Conservation (phyloP, 2,797 vertebrate genomes). For the Dromococcyx pavoninus region DNA sequence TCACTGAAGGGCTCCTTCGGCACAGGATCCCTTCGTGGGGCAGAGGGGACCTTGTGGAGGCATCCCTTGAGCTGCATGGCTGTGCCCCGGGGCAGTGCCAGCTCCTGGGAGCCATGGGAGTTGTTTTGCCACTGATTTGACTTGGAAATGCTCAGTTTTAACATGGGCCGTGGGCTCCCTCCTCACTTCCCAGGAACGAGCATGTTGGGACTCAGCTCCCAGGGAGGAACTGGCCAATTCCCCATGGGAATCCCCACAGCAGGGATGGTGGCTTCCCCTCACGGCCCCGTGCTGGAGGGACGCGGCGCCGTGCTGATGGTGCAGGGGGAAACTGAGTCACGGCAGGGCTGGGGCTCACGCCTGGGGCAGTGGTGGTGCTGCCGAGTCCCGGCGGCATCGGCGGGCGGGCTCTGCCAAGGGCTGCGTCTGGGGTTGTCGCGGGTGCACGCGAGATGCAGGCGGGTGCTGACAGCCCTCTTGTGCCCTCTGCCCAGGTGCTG, state of each 20-base stretch:
- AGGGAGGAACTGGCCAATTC: not conserved
- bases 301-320: accelerated
- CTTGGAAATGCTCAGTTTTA: not conserved
- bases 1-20: not conserved
- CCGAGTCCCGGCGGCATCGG: accelerated
- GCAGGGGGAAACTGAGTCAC: not conserved
- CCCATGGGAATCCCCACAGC: not conserved
- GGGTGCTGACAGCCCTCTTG: not conserved
- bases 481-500: slow-evolving; percentile 81
- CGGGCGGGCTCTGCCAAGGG: not conserved
- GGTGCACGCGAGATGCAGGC: accelerated
- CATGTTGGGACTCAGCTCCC: not conserved
- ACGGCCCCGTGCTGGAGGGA: not conserved
- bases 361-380: not conserved
- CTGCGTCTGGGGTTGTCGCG: not conserved
- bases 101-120: not conserved
- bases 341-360: not conserved
- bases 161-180: not conserved
- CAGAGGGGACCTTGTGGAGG: not conserved
- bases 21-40: accelerated
- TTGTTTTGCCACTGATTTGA: not conserved
- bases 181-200: not conserved
- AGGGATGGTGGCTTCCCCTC: accelerated
- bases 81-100: not conserved
- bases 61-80: not conserved